Conservation (phyloP, 2,113 vertebrate species). For the Lota lota region DNA sequence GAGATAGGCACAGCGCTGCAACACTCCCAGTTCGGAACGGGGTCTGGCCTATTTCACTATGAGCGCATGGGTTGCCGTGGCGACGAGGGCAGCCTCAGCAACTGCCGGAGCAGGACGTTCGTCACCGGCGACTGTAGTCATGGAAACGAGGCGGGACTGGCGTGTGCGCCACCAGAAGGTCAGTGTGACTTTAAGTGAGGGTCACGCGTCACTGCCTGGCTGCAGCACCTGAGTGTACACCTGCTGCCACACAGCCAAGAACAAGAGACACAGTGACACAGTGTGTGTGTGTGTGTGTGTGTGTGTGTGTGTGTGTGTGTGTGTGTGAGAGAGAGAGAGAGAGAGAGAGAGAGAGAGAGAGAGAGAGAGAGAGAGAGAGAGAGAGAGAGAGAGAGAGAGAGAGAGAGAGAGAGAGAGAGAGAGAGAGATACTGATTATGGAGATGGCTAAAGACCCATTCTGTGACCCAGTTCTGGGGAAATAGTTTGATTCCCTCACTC, state of each 20-base stretch:
- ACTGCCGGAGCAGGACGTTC: constrained; percentile 77
- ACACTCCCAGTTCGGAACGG: constrained; percentile 64
- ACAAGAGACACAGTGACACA: background rate
- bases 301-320: too few species aligned
- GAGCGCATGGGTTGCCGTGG: constrained; percentile 84
- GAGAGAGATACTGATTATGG: background rate
- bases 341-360: background rate
- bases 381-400: background rate
- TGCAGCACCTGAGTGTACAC: too few species aligned
- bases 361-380: background rate
- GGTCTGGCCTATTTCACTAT: constrained; percentile 79
- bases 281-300: too few species aligned
- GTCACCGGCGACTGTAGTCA: constrained; percentile 78
- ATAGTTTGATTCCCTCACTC: too few species aligned
- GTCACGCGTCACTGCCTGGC: too few species aligned
- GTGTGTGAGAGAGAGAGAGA: background rate
- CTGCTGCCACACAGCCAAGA: too few species aligned
- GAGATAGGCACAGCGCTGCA: constrained; percentile 80
- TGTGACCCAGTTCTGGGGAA: too few species aligned
- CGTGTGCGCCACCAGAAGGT: constrained; percentile 85
- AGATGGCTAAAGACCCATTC: too few species aligned
- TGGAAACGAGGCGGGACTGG: constrained; percentile 73
- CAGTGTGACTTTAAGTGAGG: constrained; percentile 49
- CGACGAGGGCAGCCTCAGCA: constrained; percentile 78
- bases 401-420: background rate